These are phyloP conservation scores for Muscicapa adusta DNA, from an alignment of 2,113 vertebrate genomes.

Conservation along the genomic window DNA sequence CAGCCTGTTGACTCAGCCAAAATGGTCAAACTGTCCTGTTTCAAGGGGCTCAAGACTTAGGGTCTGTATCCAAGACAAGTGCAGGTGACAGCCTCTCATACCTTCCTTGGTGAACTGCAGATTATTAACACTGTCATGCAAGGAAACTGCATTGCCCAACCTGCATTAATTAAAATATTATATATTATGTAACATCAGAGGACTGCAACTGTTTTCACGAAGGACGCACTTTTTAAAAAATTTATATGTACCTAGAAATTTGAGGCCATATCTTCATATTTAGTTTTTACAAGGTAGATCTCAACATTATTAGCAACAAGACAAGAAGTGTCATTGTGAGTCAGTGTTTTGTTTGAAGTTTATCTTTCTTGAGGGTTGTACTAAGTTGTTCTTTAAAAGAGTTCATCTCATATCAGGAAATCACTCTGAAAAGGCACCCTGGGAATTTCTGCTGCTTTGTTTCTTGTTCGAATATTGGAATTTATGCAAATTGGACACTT, in stretches of 20 bases:
- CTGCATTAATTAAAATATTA: neutral
- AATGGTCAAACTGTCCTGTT: neutral
- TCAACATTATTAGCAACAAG: neutral
- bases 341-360: neutral
- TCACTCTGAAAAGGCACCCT: neutral
- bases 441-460: neutral
- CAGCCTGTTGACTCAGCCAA: neutral
- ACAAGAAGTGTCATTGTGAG: neutral
- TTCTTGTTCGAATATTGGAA: neutral
- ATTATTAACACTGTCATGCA: neutral
- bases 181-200: fast-evolving
- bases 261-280: neutral
- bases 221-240: neutral
- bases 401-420: neutral
- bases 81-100: neutral
- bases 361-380: neutral
- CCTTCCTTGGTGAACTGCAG: neutral
- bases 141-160: neutral
- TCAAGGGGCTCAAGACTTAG: neutral
- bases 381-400: neutral
- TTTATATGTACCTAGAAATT: neutral
- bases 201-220: neutral
- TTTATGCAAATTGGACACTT: neutral
- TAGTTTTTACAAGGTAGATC: neutral
- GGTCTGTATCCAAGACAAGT: neutral